Evolutionary conservation across 2,113 vertebrate genomes (phyloP).

Genomic region (Sminthopsis crassicaudata): DNA sequence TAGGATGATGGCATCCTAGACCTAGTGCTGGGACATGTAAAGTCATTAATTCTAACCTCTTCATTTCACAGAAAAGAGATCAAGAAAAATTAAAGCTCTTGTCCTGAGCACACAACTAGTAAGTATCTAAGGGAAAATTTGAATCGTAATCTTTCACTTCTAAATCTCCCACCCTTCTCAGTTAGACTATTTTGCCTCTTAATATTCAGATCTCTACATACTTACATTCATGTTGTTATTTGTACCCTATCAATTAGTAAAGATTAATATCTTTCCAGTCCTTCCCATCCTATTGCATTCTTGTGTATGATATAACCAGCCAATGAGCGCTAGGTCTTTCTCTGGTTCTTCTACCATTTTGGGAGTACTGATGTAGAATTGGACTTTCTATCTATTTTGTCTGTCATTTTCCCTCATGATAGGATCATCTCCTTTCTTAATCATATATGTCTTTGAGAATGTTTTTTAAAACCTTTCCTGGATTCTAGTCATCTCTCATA

Average conservation of each 20-base stretch:
- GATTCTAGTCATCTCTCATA: neutral
- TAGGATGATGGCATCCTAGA: neutral
- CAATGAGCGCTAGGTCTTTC: neutral
- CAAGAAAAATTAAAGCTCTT: neutral
- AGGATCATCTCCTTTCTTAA: neutral
- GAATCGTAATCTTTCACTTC: neutral
- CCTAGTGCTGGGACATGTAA: neutral
- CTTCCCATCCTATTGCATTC: neutral
- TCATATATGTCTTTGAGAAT: neutral
- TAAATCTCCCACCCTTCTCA: neutral
- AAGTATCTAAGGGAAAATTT: neutral
- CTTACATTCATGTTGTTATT: neutral
- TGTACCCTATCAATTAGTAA: neutral
- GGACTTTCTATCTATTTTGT: neutral
- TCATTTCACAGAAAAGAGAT: neutral
- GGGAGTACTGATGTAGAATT: neutral
- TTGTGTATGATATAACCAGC: neutral
- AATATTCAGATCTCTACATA: neutral
- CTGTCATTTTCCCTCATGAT: neutral
- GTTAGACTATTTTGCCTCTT: neutral
- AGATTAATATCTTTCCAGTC: neutral
- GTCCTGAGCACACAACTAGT: neutral
- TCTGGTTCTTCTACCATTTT: neutral
- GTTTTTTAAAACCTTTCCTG: neutral
- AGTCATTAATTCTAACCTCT: neutral